Evolutionary conservation across 2,113 vertebrate genomes (phyloP), one percentile per base, ranked within the genome.

Genomic region (Casuarius casuarius): DNA sequence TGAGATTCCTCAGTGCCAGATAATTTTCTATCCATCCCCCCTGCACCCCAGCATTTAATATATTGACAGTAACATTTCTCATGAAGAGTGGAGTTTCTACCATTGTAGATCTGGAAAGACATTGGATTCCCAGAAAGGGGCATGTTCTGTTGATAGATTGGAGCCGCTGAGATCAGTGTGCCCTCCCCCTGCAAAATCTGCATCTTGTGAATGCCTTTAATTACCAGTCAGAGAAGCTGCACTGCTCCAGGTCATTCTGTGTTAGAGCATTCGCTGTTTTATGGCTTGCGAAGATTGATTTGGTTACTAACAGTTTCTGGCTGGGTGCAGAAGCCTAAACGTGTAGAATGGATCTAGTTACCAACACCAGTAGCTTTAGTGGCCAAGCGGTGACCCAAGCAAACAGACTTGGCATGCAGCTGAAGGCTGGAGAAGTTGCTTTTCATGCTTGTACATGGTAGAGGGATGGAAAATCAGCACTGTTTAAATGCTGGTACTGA

Each of bases 401-500:
- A 5, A 86, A 52, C 77, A 75, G 77, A 9, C 42, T 40, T 74
- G 49, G 63, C 0, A 0, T 46, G 61, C 67, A 58, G 83, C 12
- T 21, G 38, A 61, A 70, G 66, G 76, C 72, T 87, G 85, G 33
- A 59, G 67, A 85, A 86, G 46, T 66, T 72, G 44, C 78, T 90
- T 84, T 70, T 88, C 16, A 12, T 73, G 71, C 84, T 75, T 25
- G 4, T 63, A 31, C 44, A 7, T 33, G 26, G 21, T 29, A 52
- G 66, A 72, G 59, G 52, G 44, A 15, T n/a, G 44, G 76, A 42
- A 84, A 87, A 63, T 91, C 82, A 58, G 93, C 91, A 48, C 84
- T 78, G 84, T 71, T 67, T 62, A 56, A 95, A 90, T 87, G 93
- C 94, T 97, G 95, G 96, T 96, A 94, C 96, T 94, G 85, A 97